phyloP scores from a whole-genome alignment of 2,113 vertebrate genomes.

The Dendropsophus ebraccatus region DNA sequence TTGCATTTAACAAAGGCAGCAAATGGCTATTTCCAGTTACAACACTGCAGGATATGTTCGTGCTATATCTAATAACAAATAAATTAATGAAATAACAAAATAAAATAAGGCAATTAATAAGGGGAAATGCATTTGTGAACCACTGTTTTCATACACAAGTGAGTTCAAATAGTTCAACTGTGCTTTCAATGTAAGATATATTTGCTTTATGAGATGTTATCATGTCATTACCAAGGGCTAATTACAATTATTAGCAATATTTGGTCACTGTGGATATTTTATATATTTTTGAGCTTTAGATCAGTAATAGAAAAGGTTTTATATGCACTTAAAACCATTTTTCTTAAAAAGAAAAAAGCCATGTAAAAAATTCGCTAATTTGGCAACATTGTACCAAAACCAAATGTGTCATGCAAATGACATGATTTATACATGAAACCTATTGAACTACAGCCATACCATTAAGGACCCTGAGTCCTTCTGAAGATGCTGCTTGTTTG shows the following conservation, averaged over 20 bases:
- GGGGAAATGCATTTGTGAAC: not conserved
- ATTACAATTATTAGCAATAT: not conserved
- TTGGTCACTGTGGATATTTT: not conserved
- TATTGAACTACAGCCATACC: slow-evolving; percentile 71
- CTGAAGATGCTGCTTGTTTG: slow-evolving; percentile 94
- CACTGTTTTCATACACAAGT: not conserved
- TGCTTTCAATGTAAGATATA: not conserved
- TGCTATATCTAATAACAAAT: not conserved
- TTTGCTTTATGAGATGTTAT: too few relatives aligned
- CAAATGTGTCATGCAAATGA: not conserved
- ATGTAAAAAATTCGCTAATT: too few relatives aligned
- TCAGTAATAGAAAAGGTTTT: too few relatives aligned
- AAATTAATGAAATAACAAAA: not conserved
- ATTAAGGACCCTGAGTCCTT: slow-evolving; percentile 94
- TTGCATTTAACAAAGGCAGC: not conserved
- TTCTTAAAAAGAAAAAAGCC: too few relatives aligned
- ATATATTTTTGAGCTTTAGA: too few relatives aligned
- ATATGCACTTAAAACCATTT: too few relatives aligned
- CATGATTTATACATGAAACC: not conserved
- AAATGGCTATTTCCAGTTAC: not conserved
- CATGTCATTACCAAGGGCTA: too few relatives aligned
- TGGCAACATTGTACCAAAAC: not conserved
- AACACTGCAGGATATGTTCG: not conserved
- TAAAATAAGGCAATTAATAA: not conserved
- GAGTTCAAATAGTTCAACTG: not conserved